Conservation (phyloP, 2,113 vertebrate genomes). For the Fulica atra region DNA sequence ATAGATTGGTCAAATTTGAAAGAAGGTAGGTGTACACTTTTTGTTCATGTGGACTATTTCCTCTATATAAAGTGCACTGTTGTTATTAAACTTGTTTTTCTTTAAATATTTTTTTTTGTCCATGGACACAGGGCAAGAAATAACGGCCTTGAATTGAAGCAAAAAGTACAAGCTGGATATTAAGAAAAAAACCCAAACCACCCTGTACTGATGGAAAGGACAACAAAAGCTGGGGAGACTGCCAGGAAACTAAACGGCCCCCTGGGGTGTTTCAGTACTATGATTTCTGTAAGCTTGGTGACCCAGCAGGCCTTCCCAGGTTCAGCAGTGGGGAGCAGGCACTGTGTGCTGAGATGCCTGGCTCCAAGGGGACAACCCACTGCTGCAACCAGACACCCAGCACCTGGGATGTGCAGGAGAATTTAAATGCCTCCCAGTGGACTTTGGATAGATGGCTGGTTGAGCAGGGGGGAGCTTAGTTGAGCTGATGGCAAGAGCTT, state of each 20-base stretch:
- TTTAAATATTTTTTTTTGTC: not conserved
- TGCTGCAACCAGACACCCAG: not conserved
- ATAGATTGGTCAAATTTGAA: not conserved
- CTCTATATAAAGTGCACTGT: not conserved
- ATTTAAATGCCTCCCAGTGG: not conserved
- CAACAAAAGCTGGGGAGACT: not conserved
- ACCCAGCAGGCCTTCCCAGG: not conserved
- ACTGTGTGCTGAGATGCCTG: rapidly evolving
- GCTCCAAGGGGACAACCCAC: not conserved
- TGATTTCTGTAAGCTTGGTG: not conserved
- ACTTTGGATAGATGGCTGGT: not conserved
- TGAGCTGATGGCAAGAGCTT: not conserved
- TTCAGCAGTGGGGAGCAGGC: not conserved
- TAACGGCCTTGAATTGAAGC: not conserved
- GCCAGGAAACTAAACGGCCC: not conserved
- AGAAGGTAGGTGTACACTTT: not conserved
- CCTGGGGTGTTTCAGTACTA: not conserved
- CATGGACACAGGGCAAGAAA: not conserved
- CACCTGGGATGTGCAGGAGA: not conserved
- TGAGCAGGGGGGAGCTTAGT: not conserved
- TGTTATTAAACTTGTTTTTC: not conserved
- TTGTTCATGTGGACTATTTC: not conserved
- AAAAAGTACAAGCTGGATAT: not conserved
- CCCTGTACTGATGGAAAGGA: not conserved
- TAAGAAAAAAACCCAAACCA: not conserved